Base-by-base conservation (phyloP, 2,888 invertebrate species). In the Isoperla grammatica region DNA sequence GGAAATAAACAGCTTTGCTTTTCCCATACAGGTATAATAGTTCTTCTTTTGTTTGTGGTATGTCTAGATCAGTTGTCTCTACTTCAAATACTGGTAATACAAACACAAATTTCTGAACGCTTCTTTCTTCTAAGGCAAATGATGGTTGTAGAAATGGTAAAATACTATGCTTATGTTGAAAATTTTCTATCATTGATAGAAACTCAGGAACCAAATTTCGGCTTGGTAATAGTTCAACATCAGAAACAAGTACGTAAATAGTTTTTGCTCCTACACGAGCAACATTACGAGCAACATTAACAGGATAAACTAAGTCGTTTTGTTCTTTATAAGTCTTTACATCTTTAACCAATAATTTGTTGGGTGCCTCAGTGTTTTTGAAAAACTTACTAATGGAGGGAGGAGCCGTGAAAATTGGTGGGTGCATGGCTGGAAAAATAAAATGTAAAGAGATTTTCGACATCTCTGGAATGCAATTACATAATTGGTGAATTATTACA, bases 31-130 rank as follows among this genome's bases (percentile, higher is more conserved):
- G 71, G 5, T 74, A 67, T 5, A 75, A 67, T 11, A 79, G 69
- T 73, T 83, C 78, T 40, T 73, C 73, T 75, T 88, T 88, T 65
- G 79, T 82, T 50, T 77, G 76, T 0, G 88, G 88, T 53, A 86
- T 80, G 61, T 76, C 75, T 70, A 83, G 50, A 64, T 70, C 81
- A 60, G 78, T 77, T 63, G 77, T 73, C 65, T 84, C 83, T 63
- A 87, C 81, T 73, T 87, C 87, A 70, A 87, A 88, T 53, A 86
- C 79, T 19, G 87, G 87, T 61, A 87, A 78, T 1, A 87, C 87
- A 72, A 84, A 88, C 60, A 85, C 83, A n/a, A 58, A 63, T n/a
- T 35, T 58, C 40, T 56, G 55, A n/a, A 43, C 35, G 37, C 56
- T 50, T 22, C 55, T 37, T 46, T 58, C 55, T 49, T 45, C 46